These are phyloP conservation scores for Pristionchus mayeri DNA, from an alignment of 2,888 invertebrate species.

Conservation along the genomic window DNA sequence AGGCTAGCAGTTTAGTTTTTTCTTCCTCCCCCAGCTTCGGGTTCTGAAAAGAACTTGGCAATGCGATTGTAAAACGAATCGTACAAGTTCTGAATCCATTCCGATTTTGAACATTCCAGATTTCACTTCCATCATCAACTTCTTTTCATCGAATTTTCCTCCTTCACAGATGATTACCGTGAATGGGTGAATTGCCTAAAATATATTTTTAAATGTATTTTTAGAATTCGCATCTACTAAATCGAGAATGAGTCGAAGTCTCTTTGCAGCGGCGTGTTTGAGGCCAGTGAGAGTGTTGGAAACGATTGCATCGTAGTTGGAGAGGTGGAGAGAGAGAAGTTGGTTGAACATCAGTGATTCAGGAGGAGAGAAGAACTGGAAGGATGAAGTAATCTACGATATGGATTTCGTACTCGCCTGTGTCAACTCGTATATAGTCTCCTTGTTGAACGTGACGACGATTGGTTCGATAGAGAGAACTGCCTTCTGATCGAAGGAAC, in stretches of 20 bases:
- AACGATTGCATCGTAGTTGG: background rate
- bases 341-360: background rate
- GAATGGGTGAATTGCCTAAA: background rate
- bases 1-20: background rate
- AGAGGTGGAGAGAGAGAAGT: background rate
- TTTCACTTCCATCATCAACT: background rate
- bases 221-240: background rate
- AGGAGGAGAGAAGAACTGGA: background rate
- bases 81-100: background rate
- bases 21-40: background rate
- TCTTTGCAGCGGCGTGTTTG: background rate
- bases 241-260: background rate
- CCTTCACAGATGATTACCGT: background rate
- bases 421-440: background rate
- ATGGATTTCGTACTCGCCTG: background rate
- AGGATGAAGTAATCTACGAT: background rate
- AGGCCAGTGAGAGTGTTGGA: background rate
- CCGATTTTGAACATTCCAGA: background rate
- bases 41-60: background rate
- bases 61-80: background rate
- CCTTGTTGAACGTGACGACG: background rate
- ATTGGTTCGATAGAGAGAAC: background rate
- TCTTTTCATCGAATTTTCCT: background rate
- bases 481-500: background rate
- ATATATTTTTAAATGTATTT: background rate